Conservation (phyloP, 2,888 invertebrate genomes). For the Heliconius erato region DNA sequence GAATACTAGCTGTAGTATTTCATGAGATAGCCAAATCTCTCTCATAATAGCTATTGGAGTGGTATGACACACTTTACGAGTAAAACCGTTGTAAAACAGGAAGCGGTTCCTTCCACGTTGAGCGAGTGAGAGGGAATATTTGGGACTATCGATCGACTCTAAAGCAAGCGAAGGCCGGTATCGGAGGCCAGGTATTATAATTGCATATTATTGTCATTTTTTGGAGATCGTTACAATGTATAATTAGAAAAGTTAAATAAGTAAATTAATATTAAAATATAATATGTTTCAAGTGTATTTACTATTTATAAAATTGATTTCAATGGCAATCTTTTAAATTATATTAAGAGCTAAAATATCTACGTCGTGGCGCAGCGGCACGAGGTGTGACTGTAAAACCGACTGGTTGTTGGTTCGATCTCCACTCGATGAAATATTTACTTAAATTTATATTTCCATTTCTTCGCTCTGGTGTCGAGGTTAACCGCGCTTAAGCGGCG, state of each 20-base stretch:
- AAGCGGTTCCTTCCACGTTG: constrained; percentile 49
- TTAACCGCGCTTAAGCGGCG: no score
- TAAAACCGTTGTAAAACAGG: constrained; percentile 48
- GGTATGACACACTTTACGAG: constrained; percentile 36
- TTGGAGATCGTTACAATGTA: neutral
- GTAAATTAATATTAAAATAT: neutral
- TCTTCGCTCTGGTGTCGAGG: no score
- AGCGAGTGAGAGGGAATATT: constrained; percentile 54
- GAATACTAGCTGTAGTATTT: neutral
- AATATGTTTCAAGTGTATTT: no score
- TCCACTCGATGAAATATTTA: no score
- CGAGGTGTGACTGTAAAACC: no score
- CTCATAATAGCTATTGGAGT: constrained; percentile 26
- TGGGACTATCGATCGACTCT: constrained; percentile 55
- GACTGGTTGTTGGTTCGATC: no score
- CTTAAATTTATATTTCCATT: no score
- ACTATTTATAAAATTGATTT: no score
- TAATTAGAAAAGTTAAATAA: neutral
- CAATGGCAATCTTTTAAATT: no score
- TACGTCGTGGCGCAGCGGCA: neutral
- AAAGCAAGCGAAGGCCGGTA: constrained; percentile 43
- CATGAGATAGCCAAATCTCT: constrained; percentile 18
- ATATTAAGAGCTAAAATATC: neutral
- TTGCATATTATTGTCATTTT: constrained; percentile 40
- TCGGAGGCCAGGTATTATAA: constrained; percentile 51